Evolutionary conservation across 2,888 invertebrate genomes (phyloP), one percentile per base, ranked within the genome.

Genomic region (Ischnus inquisitorius): DNA sequence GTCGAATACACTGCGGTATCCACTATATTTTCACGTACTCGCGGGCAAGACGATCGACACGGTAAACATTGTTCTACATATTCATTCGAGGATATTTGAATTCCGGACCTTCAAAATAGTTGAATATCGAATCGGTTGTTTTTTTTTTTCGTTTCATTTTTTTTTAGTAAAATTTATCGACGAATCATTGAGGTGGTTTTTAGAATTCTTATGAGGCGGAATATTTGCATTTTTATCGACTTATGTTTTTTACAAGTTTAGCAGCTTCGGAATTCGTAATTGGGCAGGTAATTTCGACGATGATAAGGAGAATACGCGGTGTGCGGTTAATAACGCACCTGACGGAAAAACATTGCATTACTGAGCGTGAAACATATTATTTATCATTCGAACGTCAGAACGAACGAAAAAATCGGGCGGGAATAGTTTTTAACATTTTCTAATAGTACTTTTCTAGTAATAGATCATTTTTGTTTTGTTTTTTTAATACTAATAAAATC

Each of bases 1-100:
- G 28, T 60, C 25, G 25, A 57, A 57, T 57, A 57, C 57, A 57
- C 28, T 28, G 25, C 57, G 57, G 57, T 54, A 54, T 54, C 14
- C 25, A 1, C 25, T 57, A 57, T 57, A 57, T 57, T 57, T 57
- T 14, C 57, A 6, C 28, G 3, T 25, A 14, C 12, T 25, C 25
- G 28, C 22, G 22, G 57, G 22, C 12, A 3, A 57, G 34, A n/a
- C 57, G 25, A 14, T 28, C 25, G 57, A 25, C 22, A 34, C 34
- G 34, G 25, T 12, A 57, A 14, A 57, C 54, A 19, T 54, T 54
- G 16, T 14, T 57, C 25, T 57, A 25, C 14, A 28, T 14, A 57
- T 57, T 57, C 10, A 12, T 57, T 57, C 57, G 22, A 12, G 19
- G 16, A 54, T 54, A 16, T 54, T 22, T 54, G 54, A 54, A 34